Percentiles rank a stretch among this genome's conserved stretches.
Conservation (phyloP, 2,888 invertebrate genomes). For the Agrypnus murinus region DNA sequence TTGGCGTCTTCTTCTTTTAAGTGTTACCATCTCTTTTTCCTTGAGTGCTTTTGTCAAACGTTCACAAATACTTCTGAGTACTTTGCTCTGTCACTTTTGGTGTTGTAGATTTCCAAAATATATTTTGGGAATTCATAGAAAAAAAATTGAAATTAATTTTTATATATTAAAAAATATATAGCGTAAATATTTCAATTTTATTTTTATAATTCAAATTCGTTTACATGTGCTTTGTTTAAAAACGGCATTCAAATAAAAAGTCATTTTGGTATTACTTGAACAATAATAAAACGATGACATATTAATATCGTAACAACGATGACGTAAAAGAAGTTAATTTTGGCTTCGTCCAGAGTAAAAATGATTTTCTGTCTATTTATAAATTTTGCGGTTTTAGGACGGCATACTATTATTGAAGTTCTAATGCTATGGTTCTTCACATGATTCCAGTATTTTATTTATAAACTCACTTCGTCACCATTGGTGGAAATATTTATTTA, state of each 20-base stretch:
- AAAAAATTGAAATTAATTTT: neutral
- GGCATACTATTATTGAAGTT: conserved; percentile 3
- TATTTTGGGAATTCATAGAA: conserved; percentile 34
- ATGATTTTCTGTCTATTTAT: conserved; percentile 26
- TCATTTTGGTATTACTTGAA: conserved; percentile 6
- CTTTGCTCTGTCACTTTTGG: conserved; percentile 38
- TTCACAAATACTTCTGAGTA: conserved; percentile 47
- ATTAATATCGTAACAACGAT: conserved; percentile 39
- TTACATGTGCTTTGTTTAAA: too few relatives aligned
- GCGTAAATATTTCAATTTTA: too few relatives aligned
- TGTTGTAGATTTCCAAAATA: conserved; percentile 26
- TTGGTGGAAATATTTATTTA: conserved; percentile 37
- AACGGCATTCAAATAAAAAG: too few relatives aligned
- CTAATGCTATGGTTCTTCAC: neutral
- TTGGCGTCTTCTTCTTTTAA: conserved; percentile 53
- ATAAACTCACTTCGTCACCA: conserved; percentile 37
- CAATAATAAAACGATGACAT: conserved; percentile 41
- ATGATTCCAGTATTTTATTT: conserved; percentile 34
- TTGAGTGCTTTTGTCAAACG: conserved; percentile 42
- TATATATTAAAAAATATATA: neutral
- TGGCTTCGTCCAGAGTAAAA: conserved; percentile 30
- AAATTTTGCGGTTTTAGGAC: conserved; percentile 24
- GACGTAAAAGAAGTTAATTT: conserved; percentile 43
- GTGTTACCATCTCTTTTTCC: conserved; percentile 38
- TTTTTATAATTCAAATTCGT: too few relatives aligned